Evolutionary conservation across 2,888 invertebrate species (phyloP).

Genomic region (Nymphalis polychloros): DNA sequence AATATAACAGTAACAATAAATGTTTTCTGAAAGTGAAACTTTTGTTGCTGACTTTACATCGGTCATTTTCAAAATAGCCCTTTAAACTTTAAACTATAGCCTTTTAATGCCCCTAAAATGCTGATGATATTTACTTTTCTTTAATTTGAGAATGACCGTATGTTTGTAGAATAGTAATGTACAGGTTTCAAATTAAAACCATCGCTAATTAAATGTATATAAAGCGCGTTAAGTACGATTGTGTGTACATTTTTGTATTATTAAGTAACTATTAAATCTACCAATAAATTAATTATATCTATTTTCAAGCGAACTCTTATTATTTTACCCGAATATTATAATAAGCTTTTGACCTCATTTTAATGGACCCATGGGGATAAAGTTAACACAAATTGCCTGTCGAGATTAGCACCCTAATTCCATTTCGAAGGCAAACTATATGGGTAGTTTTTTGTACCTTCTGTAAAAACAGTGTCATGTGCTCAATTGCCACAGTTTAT

Average conservation of each 20-base stretch:
- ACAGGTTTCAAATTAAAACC: constrained; percentile 46
- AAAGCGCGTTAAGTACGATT: constrained; percentile 51
- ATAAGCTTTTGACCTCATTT: too few relatives aligned
- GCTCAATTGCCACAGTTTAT: too few relatives aligned
- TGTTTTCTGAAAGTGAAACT: not conserved
- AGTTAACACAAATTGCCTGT: too few relatives aligned
- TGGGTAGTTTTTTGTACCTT: too few relatives aligned
- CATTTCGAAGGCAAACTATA: too few relatives aligned
- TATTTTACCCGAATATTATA: constrained; percentile 2
- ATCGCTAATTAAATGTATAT: constrained; percentile 45
- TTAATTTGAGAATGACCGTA: constrained; percentile 25
- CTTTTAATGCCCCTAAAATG: not conserved
- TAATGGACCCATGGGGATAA: too few relatives aligned
- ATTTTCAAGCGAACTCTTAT: constrained; percentile 59
- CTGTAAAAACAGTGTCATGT: too few relatives aligned
- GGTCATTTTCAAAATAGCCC: constrained; percentile 20
- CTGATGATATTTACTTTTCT: not conserved
- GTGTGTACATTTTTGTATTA: constrained; percentile 63
- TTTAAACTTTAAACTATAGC: too few relatives aligned
- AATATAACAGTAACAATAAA: not conserved
- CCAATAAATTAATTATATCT: constrained; percentile 77
- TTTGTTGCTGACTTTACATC: constrained; percentile 25
- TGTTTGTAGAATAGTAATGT: constrained; percentile 43
- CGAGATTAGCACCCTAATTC: too few relatives aligned
- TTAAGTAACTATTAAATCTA: constrained; percentile 58